Percentiles rank a stretch among this genome's conserved stretches.
Evolutionary conservation across 2,113 vertebrate species (phyloP).

Genomic region (Myanophis thanlyinensis): DNA sequence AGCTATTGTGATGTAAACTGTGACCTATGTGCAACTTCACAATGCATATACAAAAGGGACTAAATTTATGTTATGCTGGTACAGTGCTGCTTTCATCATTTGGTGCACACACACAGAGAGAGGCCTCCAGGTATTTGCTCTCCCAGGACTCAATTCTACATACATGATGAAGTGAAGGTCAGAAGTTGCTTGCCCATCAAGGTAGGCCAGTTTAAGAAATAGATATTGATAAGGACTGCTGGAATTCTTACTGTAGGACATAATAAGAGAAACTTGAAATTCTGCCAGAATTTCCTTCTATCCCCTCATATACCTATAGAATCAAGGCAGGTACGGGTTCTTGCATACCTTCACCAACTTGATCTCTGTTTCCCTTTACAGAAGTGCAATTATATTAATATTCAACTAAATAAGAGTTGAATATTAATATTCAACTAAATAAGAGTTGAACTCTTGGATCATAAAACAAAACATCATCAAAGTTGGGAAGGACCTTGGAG

Average conservation of each 20-base stretch:
- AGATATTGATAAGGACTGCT: background rate
- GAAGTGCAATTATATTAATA: background rate
- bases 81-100: background rate
- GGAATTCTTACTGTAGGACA: background rate
- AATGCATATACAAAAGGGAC: background rate
- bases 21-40: background rate
- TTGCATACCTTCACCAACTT: background rate
- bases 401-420: background rate
- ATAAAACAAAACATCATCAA: background rate
- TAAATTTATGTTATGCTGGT: background rate
- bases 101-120: background rate
- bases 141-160: background rate
- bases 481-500: background rate
- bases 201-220: background rate
- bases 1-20: background rate
- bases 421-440: background rate
- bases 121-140: background rate
- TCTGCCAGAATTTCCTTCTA: background rate
- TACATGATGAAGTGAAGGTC: background rate
- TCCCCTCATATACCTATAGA: background rate
- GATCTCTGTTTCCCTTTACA: background rate
- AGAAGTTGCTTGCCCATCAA: background rate
- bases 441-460: background rate
- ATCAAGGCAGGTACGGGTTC: background rate
- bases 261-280: background rate